These are phyloP conservation scores for Serrognathus titanus DNA, from an alignment of 2,888 invertebrate genomes.

Conservation along the genomic window DNA sequence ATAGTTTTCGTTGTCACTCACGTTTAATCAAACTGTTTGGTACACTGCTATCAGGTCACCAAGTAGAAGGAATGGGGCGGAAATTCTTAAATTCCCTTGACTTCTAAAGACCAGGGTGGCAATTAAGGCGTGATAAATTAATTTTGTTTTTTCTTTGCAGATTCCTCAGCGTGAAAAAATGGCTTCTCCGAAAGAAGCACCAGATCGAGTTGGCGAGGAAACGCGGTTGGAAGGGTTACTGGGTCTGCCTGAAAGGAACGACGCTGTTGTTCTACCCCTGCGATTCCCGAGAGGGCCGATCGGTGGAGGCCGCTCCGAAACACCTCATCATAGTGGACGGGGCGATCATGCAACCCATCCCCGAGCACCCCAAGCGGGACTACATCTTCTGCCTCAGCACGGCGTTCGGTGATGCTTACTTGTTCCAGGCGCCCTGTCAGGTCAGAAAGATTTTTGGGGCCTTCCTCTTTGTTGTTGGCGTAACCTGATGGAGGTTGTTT, in stretches of 20 bases:
- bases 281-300: conserved; percentile 85
- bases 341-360: conserved; percentile 97
- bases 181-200: conserved; percentile 94
- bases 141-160: conserved; percentile 52
- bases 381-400: conserved; percentile 98
- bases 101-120: too few species aligned
- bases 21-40: too few species aligned
- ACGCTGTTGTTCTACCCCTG: conserved; percentile 94
- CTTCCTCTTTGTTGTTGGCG: too few species aligned
- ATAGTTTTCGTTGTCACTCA: too few species aligned
- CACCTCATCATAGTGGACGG: conserved; percentile 95
- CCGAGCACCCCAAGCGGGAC: conserved; percentile 97
- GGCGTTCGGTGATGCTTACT: conserved; percentile 95
- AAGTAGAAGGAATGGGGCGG: too few species aligned
- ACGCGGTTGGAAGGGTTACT: conserved; percentile 97
- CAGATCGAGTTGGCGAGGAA: conserved; percentile 94
- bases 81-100: too few species aligned
- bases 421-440: conserved; percentile 89
- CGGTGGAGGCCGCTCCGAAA: conserved; percentile 90
- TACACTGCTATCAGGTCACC: too few species aligned
- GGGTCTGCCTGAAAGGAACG: conserved; percentile 97
- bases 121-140: too few species aligned
- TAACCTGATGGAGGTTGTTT: too few species aligned
- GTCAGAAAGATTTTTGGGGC: conserved; percentile 47
- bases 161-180: conserved; percentile 96